phyloP scores from a whole-genome alignment of 2,113 vertebrate genomes.

The Ceratotherium simum region DNA sequence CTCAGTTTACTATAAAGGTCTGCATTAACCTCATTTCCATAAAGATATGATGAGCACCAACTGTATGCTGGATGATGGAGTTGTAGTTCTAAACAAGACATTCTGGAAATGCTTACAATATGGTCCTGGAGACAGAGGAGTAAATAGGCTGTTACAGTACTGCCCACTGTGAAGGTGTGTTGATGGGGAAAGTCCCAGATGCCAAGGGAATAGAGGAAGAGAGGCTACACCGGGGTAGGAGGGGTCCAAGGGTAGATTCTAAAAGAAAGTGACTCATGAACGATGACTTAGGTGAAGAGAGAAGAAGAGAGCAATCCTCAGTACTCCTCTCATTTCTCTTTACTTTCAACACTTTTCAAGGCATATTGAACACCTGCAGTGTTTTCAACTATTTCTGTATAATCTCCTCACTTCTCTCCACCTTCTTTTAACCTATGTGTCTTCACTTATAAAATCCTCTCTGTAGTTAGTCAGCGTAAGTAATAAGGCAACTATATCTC shows the following conservation, averaged over 20 bases:
- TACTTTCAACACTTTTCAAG: not conserved
- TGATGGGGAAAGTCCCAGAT: not conserved
- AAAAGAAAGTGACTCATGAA: not conserved
- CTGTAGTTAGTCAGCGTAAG: constrained; percentile 55
- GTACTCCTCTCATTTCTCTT: not conserved
- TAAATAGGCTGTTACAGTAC: not conserved
- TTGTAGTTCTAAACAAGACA: not conserved
- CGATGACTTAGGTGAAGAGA: not conserved
- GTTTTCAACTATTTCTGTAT: constrained; percentile 49
- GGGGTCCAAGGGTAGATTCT: not conserved
- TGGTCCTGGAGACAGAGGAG: not conserved
- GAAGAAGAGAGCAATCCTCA: not conserved
- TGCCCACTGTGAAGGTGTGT: not conserved
- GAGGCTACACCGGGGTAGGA: not conserved
- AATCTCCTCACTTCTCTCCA: constrained; percentile 16
- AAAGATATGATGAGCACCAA: not conserved
- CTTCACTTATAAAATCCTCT: constrained; percentile 62
- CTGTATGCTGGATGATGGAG: not conserved
- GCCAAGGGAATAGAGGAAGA: not conserved
- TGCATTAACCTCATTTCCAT: not conserved
- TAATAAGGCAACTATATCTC: constrained; percentile 67
- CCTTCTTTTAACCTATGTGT: constrained; percentile 3
- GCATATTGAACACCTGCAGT: not conserved
- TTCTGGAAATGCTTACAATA: not conserved
- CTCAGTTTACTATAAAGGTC: not conserved